Percentiles rank a stretch among this genome's conserved stretches.
These are phyloP conservation scores for Brachionus rubens DNA, from an alignment of 1,140 invertebrate genomes.

Conservation along the genomic window DNA sequence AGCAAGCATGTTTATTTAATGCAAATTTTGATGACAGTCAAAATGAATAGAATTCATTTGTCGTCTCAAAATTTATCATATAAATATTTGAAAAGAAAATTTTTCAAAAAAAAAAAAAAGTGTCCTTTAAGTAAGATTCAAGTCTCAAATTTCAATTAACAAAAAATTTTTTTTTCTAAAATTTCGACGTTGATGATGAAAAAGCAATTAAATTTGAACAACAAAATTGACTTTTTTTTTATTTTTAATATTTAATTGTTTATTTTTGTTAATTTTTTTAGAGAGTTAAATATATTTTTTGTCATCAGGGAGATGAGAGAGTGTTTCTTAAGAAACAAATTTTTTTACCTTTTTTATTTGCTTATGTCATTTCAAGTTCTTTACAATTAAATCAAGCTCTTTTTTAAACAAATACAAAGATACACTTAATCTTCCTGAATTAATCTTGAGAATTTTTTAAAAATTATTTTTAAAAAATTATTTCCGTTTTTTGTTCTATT, in stretches of 20 bases:
- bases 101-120: background rate
- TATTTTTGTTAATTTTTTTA: constrained; percentile 14
- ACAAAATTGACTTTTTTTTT: constrained; percentile 5
- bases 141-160: constrained; percentile 43
- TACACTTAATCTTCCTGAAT: constrained; percentile 34
- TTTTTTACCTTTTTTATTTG: too few relatives aligned
- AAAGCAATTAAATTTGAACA: constrained; percentile 38
- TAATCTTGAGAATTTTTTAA: constrained; percentile 17
- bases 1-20: constrained; percentile 13
- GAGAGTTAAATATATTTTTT: background rate
- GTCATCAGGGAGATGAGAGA: background rate
- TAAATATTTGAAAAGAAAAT: background rate
- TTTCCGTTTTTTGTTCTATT: too few relatives aligned
- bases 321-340: too few relatives aligned
- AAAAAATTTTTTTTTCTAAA: background rate
- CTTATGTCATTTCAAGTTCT: background rate
- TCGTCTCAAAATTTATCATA: background rate
- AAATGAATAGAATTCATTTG: background rate
- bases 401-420: constrained; percentile 2
- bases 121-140: constrained; percentile 27
- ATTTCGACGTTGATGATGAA: background rate
- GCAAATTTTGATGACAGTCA: too few relatives aligned
- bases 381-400: constrained; percentile 8
- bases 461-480: too few relatives aligned
- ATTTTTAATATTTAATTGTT: constrained; percentile 35